phyloP scores from a whole-genome alignment of 2,797 vertebrate genomes.

The Micropoecilia bifurca region DNA sequence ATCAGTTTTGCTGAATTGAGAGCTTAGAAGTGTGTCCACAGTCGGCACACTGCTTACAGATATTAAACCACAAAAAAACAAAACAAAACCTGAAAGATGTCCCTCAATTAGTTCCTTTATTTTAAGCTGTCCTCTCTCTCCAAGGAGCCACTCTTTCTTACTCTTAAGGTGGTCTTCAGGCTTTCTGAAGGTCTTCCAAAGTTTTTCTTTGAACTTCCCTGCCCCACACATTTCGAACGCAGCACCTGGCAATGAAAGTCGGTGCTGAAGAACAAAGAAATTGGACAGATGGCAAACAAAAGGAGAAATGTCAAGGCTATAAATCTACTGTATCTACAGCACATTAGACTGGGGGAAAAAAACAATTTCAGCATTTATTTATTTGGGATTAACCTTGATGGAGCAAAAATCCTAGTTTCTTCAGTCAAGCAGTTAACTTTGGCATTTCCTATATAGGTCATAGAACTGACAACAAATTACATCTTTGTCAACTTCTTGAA shows the following conservation, averaged over 20 bases:
- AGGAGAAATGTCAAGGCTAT: background rate
- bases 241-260: conserved; percentile 1
- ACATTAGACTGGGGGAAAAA: background rate
- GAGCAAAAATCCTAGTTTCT: background rate
- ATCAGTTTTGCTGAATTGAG: background rate
- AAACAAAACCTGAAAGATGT: background rate
- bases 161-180: background rate
- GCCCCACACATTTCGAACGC: background rate
- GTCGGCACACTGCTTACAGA: conserved; percentile 39
- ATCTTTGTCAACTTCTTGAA: background rate
- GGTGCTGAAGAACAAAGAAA: background rate
- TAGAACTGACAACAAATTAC: background rate
- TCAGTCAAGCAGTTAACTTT: background rate
- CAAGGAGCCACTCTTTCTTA: background rate
- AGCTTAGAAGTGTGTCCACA: conserved; percentile 11
- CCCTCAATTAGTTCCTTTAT: background rate
- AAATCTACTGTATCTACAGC: background rate
- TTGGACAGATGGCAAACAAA: background rate
- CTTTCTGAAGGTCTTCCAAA: conserved; percentile 1
- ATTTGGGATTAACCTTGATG: background rate
- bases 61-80: conserved; percentile 27
- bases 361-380: background rate
- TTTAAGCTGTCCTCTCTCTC: background rate
- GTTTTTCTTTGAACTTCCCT: conserved; percentile 1
- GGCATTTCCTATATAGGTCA: background rate